Evolutionary conservation across 2,888 invertebrate species (phyloP), one percentile per base, ranked within the genome.

Genomic region (Acrobeloides nanus): DNA sequence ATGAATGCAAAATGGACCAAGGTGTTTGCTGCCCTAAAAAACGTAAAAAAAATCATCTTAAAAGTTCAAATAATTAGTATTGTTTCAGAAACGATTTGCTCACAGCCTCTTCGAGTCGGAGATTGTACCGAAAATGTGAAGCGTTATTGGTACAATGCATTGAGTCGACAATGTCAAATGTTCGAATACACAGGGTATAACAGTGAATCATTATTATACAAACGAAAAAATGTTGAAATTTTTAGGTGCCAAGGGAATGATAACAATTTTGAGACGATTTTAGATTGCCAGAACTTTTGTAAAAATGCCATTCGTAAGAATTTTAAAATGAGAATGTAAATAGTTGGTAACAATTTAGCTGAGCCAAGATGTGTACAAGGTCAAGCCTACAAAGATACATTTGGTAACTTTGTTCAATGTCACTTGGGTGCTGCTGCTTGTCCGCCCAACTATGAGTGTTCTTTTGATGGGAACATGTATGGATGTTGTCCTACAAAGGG

Each of bases 1-100:
- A 68, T 46, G 47, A 58, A 4, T 68, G 68, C 39, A 62, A 68
- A 32, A 50, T 57, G 34, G 53, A 51, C 6, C 66, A 72, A 41
- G 66, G 60, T 51, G 70, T 70, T 10, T 70, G 70, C 55, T 70
- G 70, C 38, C 70, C 68, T 1, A 67, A 65, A 29, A 59, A 62
- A n/a, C 68, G 66, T 66, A 38, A 51, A 55, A 43, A 8, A 15
- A 8, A n/a, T 40, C 8, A 4, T 4, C 18, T 37, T 1, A 6
- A 6, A 15, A 4, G 3, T 20, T 10, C 26, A 1, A 12, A 44
- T 6, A 23, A 5, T 15, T 6, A 20, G 31, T 6, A 7, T 37
- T 20, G 25, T 47, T 37, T n/a, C 45, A 64, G 64, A 68, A 51
- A 57, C 64, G 3, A 59, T 68, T 20, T 68, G 68, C 50, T 64